phyloP scores from a whole-genome alignment of 30 jellyfish, hydroid and myxozoan genomes.

The Chironex yamaguchii region DNA sequence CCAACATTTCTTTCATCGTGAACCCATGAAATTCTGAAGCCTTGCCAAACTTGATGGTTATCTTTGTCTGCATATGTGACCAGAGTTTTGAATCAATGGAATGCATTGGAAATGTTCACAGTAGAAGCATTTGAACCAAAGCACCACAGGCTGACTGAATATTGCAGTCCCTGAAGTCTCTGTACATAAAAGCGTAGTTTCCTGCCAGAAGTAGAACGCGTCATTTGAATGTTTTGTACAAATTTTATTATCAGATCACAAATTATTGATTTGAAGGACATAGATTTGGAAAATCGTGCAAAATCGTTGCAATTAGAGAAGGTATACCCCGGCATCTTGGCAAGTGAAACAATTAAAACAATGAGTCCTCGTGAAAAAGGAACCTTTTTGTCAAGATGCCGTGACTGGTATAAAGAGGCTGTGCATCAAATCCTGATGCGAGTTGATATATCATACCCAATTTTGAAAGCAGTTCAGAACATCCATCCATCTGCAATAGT shows the following conservation, averaged over 20 bases:
- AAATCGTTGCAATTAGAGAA: neutral
- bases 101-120: no score
- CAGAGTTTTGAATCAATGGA: slow-evolving; percentile 38
- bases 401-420: neutral
- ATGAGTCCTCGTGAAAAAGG: neutral
- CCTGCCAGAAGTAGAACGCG: slow-evolving; percentile 3
- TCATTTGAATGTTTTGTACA: neutral
- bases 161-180: no score
- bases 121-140: no score
- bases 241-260: neutral
- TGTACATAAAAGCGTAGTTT: neutral
- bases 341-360: neutral
- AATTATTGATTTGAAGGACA: neutral
- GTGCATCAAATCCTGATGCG: neutral
- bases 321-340: neutral
- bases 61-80: slow-evolving; percentile 44
- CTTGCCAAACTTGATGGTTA: slow-evolving; percentile 54
- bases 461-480: neutral
- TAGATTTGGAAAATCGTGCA: neutral
- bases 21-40: slow-evolving; percentile 31
- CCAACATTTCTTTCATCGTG: slow-evolving; percentile 38
- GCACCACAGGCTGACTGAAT: no score
- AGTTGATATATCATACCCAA: neutral
- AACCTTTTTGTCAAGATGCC: slow-evolving; percentile 9
- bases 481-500: neutral